A percentile compares a stretch with the other conserved stretches of the same genome.
Conservation (phyloP, 2,888 invertebrate species). For the Anodontia alba region DNA sequence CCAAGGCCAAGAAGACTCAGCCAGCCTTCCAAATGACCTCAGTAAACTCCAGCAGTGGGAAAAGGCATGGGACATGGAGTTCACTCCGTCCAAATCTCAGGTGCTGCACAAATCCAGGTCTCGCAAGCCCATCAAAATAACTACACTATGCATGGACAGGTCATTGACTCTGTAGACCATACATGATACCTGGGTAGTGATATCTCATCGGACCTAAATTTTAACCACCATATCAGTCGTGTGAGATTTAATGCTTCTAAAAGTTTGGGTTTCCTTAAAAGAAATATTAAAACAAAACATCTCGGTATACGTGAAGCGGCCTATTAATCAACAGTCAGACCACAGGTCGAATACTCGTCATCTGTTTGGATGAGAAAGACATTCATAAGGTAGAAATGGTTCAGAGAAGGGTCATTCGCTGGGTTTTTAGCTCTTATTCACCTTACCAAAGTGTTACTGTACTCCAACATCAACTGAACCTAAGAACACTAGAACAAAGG, state of each 20-base stretch:
- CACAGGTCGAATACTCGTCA: no score
- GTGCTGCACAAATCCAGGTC: slow-evolving; percentile 16
- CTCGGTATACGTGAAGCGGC: neutral
- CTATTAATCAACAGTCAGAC: neutral
- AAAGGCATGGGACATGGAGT: slow-evolving; percentile 12
- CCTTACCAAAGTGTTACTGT: neutral
- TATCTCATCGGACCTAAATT: neutral
- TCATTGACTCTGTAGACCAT: neutral
- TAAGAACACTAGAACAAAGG: slow-evolving; percentile 10
- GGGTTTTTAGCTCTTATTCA: neutral
- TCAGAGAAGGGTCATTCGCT: neutral
- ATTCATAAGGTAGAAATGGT: neutral
- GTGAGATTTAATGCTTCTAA: neutral
- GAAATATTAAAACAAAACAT: slow-evolving; percentile 9
- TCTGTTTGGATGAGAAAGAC: neutral
- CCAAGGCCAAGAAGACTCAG: neutral
- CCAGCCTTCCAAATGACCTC: neutral
- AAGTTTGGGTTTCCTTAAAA: neutral
- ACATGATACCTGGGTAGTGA: neutral
- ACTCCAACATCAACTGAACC: neutral
- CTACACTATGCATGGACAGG: neutral
- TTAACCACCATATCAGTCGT: neutral
- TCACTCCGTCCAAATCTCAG: slow-evolving; percentile 19
- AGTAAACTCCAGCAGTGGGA: neutral
- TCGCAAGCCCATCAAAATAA: neutral